Percentiles rank a stretch among this genome's conserved stretches.
Evolutionary conservation across 2,888 invertebrate genomes (phyloP).

Genomic region (Myopa testacea): DNA sequence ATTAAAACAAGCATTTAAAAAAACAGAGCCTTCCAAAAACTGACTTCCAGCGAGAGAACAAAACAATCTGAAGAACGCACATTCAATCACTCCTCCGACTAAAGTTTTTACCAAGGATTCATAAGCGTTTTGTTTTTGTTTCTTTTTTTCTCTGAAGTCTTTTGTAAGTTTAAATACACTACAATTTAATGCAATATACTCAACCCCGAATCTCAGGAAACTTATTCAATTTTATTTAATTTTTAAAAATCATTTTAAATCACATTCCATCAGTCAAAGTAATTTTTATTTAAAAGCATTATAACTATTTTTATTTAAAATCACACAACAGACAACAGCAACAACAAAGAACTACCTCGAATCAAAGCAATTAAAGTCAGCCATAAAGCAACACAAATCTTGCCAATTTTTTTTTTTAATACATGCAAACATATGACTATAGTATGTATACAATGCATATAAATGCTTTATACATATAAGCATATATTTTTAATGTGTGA

Average conservation of each 20-base stretch:
- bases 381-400: slow-evolving; percentile 38
- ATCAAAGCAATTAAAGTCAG: slow-evolving; percentile 44
- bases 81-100: background rate
- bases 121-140: background rate
- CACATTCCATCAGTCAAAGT: slow-evolving; percentile 27
- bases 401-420: slow-evolving; percentile 37
- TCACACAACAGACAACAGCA: background rate
- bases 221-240: slow-evolving; percentile 1
- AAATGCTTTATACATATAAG: background rate
- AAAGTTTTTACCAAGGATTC: background rate
- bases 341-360: slow-evolving; percentile 55
- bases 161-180: slow-evolving; percentile 42
- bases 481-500: background rate
- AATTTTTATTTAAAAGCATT: too few species aligned
- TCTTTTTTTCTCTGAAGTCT: background rate
- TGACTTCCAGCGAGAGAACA: slow-evolving; percentile 28
- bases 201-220: slow-evolving; percentile 53
- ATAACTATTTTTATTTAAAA: background rate
- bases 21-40: slow-evolving; percentile 31
- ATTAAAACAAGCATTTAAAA: slow-evolving; percentile 45
- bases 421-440: background rate
- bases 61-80: background rate
- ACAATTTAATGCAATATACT: too few species aligned
- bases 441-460: background rate
- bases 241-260: slow-evolving; percentile 8